A percentile compares a stretch with the other conserved stretches of the same genome.
phyloP scores from a whole-genome alignment of 53 echinoderm and acorn worm species.

The Arbacia lixula region DNA sequence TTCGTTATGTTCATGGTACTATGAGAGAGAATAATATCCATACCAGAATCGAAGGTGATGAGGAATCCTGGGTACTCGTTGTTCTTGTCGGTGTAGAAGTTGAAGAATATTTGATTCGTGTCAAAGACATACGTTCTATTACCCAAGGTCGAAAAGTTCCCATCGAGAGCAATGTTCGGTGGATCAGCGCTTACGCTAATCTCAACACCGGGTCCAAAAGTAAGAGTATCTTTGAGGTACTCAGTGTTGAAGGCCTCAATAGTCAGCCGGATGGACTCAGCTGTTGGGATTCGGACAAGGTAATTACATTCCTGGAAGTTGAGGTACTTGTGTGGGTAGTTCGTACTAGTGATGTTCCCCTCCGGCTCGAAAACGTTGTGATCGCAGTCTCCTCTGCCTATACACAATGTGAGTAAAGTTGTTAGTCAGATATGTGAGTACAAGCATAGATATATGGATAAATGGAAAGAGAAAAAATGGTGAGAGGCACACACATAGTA shows the following conservation, averaged over 20 bases:
- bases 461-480: too few species aligned
- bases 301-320: background rate
- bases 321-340: background rate
- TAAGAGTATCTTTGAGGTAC: background rate
- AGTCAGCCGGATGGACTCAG: background rate
- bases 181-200: background rate
- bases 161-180: background rate
- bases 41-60: background rate
- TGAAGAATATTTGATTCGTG: background rate
- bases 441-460: too few species aligned
- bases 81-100: background rate
- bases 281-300: background rate
- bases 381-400: background rate
- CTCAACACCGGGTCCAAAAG: background rate
- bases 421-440: too few species aligned
- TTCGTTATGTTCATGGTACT: too few species aligned
- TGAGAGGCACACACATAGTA: background rate
- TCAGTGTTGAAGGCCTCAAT: background rate
- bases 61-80: background rate
- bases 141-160: background rate
- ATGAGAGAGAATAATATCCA: background rate
- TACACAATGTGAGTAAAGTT: too few species aligned
- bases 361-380: background rate
- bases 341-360: slow-evolving; percentile 2
- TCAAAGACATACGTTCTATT: background rate